phyloP scores from a whole-genome alignment of 2,888 invertebrate genomes.

The Polydrusus pterygomalis region DNA sequence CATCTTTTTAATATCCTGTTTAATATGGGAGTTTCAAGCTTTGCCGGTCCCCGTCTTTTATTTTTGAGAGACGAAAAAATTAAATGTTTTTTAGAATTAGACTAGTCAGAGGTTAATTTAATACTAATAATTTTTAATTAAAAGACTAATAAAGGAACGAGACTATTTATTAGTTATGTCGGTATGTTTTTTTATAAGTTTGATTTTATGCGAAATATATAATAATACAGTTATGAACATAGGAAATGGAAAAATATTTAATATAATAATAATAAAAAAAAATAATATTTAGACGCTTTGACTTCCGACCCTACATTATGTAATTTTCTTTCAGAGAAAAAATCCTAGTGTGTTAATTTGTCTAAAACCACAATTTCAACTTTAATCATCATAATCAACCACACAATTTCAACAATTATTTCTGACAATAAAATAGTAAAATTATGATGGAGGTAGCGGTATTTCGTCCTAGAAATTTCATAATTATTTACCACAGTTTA shows the following conservation, averaged over 20 bases:
- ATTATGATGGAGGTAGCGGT: slow-evolving; percentile 11
- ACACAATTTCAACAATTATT: not conserved
- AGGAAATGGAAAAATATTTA: too few relatives aligned
- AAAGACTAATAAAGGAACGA: slow-evolving; percentile 1
- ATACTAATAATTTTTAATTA: slow-evolving; percentile 2
- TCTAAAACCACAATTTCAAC: too few relatives aligned
- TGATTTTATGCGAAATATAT: not conserved
- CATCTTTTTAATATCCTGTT: slow-evolving; percentile 20
- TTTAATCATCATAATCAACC: too few relatives aligned
- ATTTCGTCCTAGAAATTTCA: slow-evolving; percentile 9
- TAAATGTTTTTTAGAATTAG: not conserved
- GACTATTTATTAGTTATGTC: not conserved
- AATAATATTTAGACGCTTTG: too few relatives aligned
- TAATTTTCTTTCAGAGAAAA: too few relatives aligned
- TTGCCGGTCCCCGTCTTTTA: not conserved
- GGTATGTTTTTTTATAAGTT: not conserved
- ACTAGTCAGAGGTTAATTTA: not conserved
- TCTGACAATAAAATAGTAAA: slow-evolving; percentile 11
- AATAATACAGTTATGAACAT: too few relatives aligned
- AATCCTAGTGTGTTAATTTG: too few relatives aligned
- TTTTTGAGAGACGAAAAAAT: not conserved
- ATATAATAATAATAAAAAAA: too few relatives aligned
- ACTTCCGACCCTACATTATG: too few relatives aligned
- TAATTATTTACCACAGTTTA: not conserved
- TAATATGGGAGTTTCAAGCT: not conserved